A percentile compares a stretch with the other conserved stretches of the same genome.
These are phyloP conservation scores for Labrus mixtus DNA, from an alignment of 2,113 vertebrate genomes.

Conservation along the genomic window DNA sequence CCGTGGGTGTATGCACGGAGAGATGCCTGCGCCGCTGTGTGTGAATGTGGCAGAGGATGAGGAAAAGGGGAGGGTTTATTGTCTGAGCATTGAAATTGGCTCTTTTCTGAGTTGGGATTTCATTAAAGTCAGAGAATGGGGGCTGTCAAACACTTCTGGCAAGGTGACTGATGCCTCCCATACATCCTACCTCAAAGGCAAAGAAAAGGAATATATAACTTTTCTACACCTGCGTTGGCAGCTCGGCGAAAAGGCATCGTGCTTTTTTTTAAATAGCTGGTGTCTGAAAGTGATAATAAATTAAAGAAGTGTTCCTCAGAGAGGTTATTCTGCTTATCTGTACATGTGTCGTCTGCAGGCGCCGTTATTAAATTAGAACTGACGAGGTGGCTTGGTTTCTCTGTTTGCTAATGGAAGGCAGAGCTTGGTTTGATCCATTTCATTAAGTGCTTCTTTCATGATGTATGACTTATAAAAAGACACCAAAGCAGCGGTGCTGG, in stretches of 20 bases:
- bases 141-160: constrained; percentile 56
- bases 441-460: constrained; percentile 45
- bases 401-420: constrained; percentile 30
- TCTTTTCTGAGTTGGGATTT: constrained; percentile 71
- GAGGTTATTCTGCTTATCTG: constrained; percentile 69
- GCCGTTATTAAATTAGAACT: constrained; percentile 66
- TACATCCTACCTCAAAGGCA: constrained; percentile 50
- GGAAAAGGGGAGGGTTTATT: constrained; percentile 61
- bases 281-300: constrained; percentile 66
- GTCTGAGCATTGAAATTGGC: constrained; percentile 65
- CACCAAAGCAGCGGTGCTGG: constrained; percentile 1
- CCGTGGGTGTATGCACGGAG: constrained; percentile 42
- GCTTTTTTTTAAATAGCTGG: constrained; percentile 59
- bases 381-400: constrained; percentile 35
- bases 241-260: constrained; percentile 48
- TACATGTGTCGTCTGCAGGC: constrained; percentile 40
- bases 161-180: constrained; percentile 71
- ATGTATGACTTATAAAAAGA: constrained; percentile 40
- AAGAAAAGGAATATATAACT: constrained; percentile 55
- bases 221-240: constrained; percentile 42
- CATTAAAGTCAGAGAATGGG: constrained; percentile 74
- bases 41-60: constrained; percentile 45
- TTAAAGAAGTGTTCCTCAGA: constrained; percentile 51
- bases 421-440: constrained; percentile 40
- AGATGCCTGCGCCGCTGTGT: constrained; percentile 34